Percentiles rank a stretch among this genome's conserved stretches.
Conservation (phyloP, 2,888 invertebrate species). For the Xanthia icteritia region DNA sequence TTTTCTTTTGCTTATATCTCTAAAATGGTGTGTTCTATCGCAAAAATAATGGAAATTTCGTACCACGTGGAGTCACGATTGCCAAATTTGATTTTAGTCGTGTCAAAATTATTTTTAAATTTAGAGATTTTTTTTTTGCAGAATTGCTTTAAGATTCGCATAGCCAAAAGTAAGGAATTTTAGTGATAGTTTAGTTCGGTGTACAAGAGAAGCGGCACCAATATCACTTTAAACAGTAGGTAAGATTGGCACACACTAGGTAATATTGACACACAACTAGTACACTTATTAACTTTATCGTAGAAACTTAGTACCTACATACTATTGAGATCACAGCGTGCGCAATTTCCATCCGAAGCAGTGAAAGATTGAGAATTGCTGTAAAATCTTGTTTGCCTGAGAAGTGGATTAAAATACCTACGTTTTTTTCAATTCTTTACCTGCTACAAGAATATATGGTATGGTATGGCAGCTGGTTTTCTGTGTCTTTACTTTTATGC, state of each 20-base stretch:
- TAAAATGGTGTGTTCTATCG: no score
- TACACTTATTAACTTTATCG: neutral
- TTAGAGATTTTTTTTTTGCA: no score
- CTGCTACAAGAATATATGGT: neutral
- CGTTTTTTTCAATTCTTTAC: neutral
- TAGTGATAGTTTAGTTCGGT: no score
- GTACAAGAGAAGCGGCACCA: no score
- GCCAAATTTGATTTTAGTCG: no score
- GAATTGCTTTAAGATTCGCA: no score
- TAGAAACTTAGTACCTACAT: neutral
- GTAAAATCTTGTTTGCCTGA: neutral
- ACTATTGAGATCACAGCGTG: neutral
- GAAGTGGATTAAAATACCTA: no score
- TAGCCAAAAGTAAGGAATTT: no score
- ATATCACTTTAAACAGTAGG: neutral
- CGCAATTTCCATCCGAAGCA: neutral
- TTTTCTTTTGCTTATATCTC: no score
- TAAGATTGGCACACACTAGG: neutral
- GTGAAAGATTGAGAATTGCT: neutral
- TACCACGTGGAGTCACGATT: no score
- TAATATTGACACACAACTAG: neutral
- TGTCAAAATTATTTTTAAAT: no score
- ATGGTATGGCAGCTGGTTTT: slow-evolving; percentile 4
- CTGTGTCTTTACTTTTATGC: neutral
- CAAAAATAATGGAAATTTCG: no score